These are phyloP conservation scores for Jacana jacana DNA, from an alignment of 2,113 vertebrate genomes.

Conservation along the genomic window DNA sequence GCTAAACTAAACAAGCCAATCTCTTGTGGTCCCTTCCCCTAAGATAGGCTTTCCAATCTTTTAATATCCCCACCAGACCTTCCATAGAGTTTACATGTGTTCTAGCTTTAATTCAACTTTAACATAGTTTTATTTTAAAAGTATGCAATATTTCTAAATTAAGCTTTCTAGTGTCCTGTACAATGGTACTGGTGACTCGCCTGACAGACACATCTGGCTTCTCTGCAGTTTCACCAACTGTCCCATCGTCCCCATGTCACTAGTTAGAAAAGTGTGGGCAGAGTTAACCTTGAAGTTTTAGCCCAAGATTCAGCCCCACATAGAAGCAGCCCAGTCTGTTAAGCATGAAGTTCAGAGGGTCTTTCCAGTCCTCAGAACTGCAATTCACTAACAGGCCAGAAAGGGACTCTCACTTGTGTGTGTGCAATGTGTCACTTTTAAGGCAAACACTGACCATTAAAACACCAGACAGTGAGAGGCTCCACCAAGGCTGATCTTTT, in stretches of 20 bases:
- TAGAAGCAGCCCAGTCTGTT: neutral
- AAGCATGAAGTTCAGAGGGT: neutral
- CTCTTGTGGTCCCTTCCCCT: conserved; percentile 40
- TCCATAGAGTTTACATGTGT: neutral
- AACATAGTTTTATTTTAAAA: neutral
- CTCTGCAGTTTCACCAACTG: neutral
- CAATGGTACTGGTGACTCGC: neutral
- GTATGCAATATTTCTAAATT: neutral
- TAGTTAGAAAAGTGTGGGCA: neutral
- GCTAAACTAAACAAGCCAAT: conserved; percentile 60
- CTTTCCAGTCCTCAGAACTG: neutral
- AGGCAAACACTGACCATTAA: neutral
- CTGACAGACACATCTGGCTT: neutral
- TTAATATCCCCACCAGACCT: conserved; percentile 18
- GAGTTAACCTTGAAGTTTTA: neutral
- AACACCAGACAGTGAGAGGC: neutral
- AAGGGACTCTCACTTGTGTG: neutral
- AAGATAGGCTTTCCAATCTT: conserved; percentile 45
- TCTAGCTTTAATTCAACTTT: neutral
- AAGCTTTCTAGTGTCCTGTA: neutral
- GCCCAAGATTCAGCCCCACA: neutral
- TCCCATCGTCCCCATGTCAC: neutral
- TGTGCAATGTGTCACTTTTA: neutral
- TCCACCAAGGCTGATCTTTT: neutral
- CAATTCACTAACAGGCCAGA: neutral